Evolutionary conservation across 2,797 vertebrate genomes (phyloP).

Genomic region (Leucoraja ocellata): DNA sequence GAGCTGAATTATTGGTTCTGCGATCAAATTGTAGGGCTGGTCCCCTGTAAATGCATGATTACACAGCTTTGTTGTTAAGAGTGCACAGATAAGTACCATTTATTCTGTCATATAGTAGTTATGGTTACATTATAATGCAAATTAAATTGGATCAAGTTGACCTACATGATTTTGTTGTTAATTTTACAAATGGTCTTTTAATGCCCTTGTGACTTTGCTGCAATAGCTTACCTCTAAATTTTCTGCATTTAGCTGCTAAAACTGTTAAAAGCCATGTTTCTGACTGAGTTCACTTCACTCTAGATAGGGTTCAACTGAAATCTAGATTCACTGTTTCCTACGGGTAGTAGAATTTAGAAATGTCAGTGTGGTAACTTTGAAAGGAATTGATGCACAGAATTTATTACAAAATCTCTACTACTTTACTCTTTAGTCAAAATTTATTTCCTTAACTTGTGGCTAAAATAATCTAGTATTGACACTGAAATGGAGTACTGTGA

Average conservation of each 20-base stretch:
- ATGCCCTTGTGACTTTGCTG: background rate
- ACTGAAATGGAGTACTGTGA: background rate
- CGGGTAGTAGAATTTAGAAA: no score
- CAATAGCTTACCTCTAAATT: background rate
- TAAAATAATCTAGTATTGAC: background rate
- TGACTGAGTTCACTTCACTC: background rate
- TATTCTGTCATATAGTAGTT: background rate
- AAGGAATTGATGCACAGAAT: no score
- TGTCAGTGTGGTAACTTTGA: background rate
- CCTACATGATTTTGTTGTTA: background rate
- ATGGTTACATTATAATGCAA: background rate
- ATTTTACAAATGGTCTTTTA: background rate
- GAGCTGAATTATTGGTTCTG: slow-evolving; percentile 17
- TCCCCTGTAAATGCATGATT: slow-evolving; percentile 9
- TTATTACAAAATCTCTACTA: background rate
- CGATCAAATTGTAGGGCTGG: background rate
- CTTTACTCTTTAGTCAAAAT: background rate
- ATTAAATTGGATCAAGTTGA: background rate
- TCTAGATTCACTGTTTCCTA: background rate
- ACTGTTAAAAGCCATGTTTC: slow-evolving; percentile 2
- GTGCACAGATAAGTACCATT: background rate
- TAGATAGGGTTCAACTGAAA: background rate
- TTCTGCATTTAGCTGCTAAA: background rate
- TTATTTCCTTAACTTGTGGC: background rate
- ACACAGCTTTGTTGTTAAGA: background rate